Evolutionary conservation across 2,888 invertebrate species (phyloP).

Genomic region (Cerceris ruficornis): DNA sequence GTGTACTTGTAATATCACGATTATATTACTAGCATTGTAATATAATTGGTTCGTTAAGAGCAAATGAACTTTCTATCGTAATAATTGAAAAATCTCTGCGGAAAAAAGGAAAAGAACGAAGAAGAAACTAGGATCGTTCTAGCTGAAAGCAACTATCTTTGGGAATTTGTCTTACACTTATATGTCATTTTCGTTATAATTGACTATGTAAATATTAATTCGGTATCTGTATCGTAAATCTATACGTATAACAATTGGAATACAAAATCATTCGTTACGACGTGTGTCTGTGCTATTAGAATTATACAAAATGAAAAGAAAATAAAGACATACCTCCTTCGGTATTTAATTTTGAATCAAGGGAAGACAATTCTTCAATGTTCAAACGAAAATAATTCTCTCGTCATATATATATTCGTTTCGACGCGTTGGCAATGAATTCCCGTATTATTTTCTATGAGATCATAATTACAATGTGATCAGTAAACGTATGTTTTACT

Average conservation of each 20-base stretch:
- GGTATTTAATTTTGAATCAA: not conserved
- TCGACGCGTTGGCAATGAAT: not conserved
- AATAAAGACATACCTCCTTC: not conserved
- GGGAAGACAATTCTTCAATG: too few species aligned
- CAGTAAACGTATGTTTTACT: not conserved
- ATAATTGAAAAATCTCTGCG: conserved; percentile 3
- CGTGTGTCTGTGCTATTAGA: not conserved
- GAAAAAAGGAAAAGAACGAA: conserved; percentile 14
- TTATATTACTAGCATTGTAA: too few species aligned
- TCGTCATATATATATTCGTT: not conserved
- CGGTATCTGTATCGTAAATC: conserved; percentile 25
- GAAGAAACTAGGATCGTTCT: conserved; percentile 12
- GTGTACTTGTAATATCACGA: too few species aligned
- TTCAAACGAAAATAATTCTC: not conserved
- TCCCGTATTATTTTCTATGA: conserved; percentile 15
- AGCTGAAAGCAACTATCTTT: conserved; percentile 41
- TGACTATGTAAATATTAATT: conserved; percentile 44
- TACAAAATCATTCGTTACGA: conserved; percentile 8
- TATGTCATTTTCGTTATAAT: conserved; percentile 33
- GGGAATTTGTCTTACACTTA: conserved; percentile 40
- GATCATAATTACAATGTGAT: conserved; percentile 14
- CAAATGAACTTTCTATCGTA: conserved; percentile 11
- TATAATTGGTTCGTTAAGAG: not conserved
- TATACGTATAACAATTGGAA: conserved; percentile 21
- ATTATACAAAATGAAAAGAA: not conserved